phyloP scores from a whole-genome alignment of 2,888 invertebrate species.

The Limenitis arthemis region DNA sequence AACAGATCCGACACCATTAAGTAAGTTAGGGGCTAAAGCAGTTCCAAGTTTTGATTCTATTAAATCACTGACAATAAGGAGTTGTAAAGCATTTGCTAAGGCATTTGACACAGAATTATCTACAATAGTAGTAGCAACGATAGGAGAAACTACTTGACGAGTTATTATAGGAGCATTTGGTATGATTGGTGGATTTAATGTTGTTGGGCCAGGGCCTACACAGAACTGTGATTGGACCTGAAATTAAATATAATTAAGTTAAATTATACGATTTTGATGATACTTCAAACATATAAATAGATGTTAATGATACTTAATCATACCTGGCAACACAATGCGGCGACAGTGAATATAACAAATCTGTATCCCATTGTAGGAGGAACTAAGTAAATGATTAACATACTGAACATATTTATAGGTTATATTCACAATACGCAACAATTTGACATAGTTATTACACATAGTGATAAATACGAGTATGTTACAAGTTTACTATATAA shows the following conservation, averaged over 20 bases:
- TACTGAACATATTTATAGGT: constrained; percentile 10
- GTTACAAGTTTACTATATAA: background rate
- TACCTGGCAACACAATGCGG: constrained; percentile 7
- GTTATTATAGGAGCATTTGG: constrained; percentile 17
- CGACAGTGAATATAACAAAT: background rate
- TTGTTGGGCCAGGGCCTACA: constrained; percentile 13
- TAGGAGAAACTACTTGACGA: constrained; percentile 25
- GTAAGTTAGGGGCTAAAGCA: constrained; percentile 8
- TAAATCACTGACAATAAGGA: constrained; percentile 46
- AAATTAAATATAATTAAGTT: constrained; percentile 8
- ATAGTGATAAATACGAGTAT: background rate
- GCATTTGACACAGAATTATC: constrained; percentile 47
- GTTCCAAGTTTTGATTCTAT: constrained; percentile 30
- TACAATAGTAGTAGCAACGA: constrained; percentile 36
- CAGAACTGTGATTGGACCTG: constrained; percentile 28
- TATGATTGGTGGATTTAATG: constrained; percentile 15
- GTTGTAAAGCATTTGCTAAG: constrained; percentile 46
- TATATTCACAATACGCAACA: background rate
- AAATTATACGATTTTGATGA: background rate
- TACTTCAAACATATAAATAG: background rate
- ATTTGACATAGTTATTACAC: background rate
- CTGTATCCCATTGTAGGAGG: background rate
- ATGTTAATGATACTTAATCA: background rate
- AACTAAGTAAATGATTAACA: background rate
- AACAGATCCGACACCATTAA: constrained; percentile 17